Base-by-base conservation (phyloP, 53 echinoderm and acorn worm genomes). In the Echinarachnius parma region DNA sequence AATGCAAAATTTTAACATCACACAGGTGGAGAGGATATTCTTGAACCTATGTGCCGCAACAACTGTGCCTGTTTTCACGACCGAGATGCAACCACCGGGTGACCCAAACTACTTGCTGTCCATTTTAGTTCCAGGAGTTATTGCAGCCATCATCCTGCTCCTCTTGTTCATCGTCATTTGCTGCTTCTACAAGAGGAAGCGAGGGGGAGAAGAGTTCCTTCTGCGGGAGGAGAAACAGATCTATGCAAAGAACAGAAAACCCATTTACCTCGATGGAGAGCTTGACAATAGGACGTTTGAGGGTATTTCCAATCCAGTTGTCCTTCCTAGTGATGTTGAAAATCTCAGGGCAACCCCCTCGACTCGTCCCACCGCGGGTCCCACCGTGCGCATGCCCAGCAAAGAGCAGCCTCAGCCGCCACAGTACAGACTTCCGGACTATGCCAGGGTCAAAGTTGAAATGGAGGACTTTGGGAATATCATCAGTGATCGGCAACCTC, bases 191-290 rank as follows among this genome's bases (percentile, higher is more conserved):
- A 75, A 60, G 62, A 63, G 80, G 23, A 84, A 80, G 19, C 66
- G 83, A 44, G 66, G 75, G 21, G 89, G 89, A 18, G 83, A 80
- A 47, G 83, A 84, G 50, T 89, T 83, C 61, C 79, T 89, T 8
- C 36, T 89, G 30, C 52, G 54, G 2, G 84, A 83, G 18, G 83
- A 89, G 35, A 84, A 80, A 28, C 28, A 46, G 2, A 76, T 84
- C 44, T 89, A 76, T 20, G 83, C 76, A 13, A 60, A 76, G 52
- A 75, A 80, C 59, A 72, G 89, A 18, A 83, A 83, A 58, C 89
- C 89, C 18, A 57, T 80, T 15, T 74, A 83, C 56, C 62, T 89
- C 10, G 60, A 75, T 5, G 67, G 83, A 76, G 89, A 89, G 68
- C 61, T 75, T 5, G 56, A 47, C 23, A 61, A 63, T 11, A 61